These are phyloP conservation scores for Teinopalpus imperialis DNA, from an alignment of 2,888 invertebrate genomes.

Conservation along the genomic window DNA sequence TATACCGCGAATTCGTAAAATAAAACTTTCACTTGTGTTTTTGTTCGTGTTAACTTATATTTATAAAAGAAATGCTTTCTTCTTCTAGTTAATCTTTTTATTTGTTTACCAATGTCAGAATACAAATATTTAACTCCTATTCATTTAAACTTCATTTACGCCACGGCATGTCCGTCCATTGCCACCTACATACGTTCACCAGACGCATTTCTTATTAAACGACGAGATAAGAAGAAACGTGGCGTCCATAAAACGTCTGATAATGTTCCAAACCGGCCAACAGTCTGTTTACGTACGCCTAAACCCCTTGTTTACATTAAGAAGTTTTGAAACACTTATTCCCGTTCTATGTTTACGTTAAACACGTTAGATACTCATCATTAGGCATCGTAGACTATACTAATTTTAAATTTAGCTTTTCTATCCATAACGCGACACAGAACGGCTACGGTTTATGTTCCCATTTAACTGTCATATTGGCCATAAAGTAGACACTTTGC, in stretches of 20 bases:
- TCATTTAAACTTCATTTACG: too few species aligned
- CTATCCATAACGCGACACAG: not conserved
- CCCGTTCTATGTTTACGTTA: constrained; percentile 11
- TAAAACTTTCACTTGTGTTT: too few species aligned
- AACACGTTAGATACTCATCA: constrained; percentile 8
- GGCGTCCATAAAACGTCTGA: constrained; percentile 7
- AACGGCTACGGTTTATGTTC: constrained; percentile 11
- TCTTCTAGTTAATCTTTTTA: too few species aligned
- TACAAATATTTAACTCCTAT: too few species aligned
- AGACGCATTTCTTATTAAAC: constrained; percentile 37
- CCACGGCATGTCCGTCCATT: constrained; percentile 14
- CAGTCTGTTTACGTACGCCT: constrained; percentile 6
- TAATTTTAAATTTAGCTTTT: constrained; percentile 9
- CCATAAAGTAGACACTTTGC: constrained; percentile 18
- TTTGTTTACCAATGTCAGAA: too few species aligned
- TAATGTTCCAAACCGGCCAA: constrained; percentile 1
- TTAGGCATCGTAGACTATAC: constrained; percentile 6
- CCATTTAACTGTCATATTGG: constrained; percentile 18
- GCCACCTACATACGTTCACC: constrained; percentile 17
- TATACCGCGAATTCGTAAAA: too few species aligned
- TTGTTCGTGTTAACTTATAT: too few species aligned
- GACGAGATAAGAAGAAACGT: constrained; percentile 33
- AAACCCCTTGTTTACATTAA: constrained; percentile 12
- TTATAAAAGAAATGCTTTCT: too few species aligned
- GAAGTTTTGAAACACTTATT: constrained; percentile 9